Percentiles rank a stretch among this genome's conserved stretches.
phyloP scores from a whole-genome alignment of 2,113 vertebrate genomes.

The Anthoscopus minutus region DNA sequence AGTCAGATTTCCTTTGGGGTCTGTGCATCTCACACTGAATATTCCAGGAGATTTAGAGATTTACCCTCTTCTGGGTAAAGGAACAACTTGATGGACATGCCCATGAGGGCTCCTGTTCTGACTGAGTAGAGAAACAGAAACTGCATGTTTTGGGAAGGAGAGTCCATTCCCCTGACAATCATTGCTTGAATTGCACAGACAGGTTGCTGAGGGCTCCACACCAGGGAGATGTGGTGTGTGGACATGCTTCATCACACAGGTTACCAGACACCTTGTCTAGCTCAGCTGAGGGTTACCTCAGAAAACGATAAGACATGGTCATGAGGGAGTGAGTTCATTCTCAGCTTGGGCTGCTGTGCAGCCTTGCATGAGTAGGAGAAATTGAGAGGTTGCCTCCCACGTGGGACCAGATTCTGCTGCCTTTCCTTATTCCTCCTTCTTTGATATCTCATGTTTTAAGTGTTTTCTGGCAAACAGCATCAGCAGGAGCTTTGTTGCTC shows the following conservation, averaged over 20 bases:
- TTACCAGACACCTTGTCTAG: neutral
- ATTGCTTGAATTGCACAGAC: neutral
- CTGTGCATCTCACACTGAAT: neutral
- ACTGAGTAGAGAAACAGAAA: neutral
- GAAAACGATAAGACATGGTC: neutral
- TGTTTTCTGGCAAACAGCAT: neutral
- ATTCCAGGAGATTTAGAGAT: neutral
- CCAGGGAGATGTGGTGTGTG: neutral
- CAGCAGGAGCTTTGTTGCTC: neutral
- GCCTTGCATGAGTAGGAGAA: neutral
- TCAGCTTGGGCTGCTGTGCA: neutral
- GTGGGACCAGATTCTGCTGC: neutral
- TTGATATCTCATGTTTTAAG: neutral
- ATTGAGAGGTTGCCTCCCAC: neutral
- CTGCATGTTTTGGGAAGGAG: neutral
- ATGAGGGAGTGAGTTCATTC: neutral
- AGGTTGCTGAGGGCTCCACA: neutral
- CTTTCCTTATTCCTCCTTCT: neutral
- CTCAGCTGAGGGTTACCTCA: neutral
- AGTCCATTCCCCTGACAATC: neutral
- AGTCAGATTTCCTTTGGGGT: fast-evolving
- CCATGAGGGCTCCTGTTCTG: neutral
- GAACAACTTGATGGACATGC: neutral
- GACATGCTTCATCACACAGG: neutral
- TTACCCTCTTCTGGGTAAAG: neutral